A percentile compares a stretch with the other conserved stretches of the same genome.
phyloP scores from a whole-genome alignment of 2,113 vertebrate genomes.

The Rhizomys pruinosus region DNA sequence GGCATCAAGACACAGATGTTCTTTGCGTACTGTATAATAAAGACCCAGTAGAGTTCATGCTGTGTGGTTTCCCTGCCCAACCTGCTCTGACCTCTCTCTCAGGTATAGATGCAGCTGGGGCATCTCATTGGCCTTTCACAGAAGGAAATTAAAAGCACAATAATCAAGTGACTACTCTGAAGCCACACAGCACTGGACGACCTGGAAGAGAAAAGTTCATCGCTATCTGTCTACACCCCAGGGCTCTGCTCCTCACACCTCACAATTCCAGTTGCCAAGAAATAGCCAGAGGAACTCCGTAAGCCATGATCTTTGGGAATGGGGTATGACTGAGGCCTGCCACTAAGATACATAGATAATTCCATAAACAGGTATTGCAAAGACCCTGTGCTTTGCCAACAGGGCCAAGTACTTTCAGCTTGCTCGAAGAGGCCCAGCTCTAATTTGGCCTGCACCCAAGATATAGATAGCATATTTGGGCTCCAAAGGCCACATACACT shows the following conservation, averaged over 20 bases:
- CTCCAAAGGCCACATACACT: background rate
- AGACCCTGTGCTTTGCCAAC: rapidly evolving
- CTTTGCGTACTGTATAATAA: background rate
- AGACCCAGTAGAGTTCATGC: too few relatives aligned
- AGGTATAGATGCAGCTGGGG: background rate
- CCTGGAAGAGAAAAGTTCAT: background rate
- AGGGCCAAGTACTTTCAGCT: background rate
- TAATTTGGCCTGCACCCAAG: background rate
- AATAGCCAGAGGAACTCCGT: background rate
- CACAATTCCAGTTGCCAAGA: background rate
- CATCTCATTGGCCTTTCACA: background rate
- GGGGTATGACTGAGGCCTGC: background rate
- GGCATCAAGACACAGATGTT: background rate
- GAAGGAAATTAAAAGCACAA: background rate
- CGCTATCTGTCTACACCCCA: background rate
- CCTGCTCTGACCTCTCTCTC: background rate
- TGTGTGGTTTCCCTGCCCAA: too few relatives aligned
- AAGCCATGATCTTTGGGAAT: background rate
- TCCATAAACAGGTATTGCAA: background rate
- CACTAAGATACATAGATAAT: background rate
- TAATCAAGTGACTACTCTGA: background rate
- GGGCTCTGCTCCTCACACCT: background rate
- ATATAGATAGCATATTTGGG: background rate
- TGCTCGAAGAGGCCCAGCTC: background rate
- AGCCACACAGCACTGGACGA: background rate